Percentiles rank a stretch among this genome's conserved stretches.
phyloP scores from a whole-genome alignment of 2,888 invertebrate species.

The Hedya salicella region DNA sequence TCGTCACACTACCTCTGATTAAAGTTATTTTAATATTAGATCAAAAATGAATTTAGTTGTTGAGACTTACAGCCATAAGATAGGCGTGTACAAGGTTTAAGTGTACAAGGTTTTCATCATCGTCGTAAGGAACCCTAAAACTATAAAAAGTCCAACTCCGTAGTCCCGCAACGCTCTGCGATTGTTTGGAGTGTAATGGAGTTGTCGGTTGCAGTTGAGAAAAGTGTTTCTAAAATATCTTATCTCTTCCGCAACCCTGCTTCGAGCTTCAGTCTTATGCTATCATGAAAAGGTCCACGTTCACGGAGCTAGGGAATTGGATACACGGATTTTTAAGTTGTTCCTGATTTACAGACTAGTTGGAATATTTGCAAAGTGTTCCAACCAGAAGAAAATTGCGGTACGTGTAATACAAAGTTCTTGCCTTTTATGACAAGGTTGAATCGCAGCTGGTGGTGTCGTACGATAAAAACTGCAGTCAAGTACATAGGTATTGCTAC shows the following conservation, averaged over 20 bases:
- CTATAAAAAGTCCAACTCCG: slow-evolving; percentile 24
- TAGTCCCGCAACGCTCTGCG: slow-evolving; percentile 42
- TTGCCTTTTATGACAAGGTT: neutral
- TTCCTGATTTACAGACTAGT: neutral
- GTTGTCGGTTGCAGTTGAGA: slow-evolving; percentile 46
- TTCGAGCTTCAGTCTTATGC: neutral
- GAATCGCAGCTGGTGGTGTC: neutral
- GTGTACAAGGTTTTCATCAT: too few relatives aligned
- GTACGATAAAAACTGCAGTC: neutral
- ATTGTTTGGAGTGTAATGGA: slow-evolving; percentile 46
- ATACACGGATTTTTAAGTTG: neutral
- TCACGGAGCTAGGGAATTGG: neutral
- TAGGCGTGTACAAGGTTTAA: neutral
- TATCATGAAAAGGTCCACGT: neutral
- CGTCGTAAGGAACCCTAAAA: neutral
- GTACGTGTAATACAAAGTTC: neutral
- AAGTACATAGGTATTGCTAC: neutral
- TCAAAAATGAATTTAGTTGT: too few relatives aligned
- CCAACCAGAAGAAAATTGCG: neutral
- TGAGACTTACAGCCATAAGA: too few relatives aligned
- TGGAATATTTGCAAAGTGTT: neutral
- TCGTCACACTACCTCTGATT: too few relatives aligned
- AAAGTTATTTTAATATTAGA: too few relatives aligned
- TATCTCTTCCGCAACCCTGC: neutral
- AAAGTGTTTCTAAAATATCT: neutral